phyloP scores from a whole-genome alignment of 2,797 vertebrate genomes.

The Phataginus tetradactyla region DNA sequence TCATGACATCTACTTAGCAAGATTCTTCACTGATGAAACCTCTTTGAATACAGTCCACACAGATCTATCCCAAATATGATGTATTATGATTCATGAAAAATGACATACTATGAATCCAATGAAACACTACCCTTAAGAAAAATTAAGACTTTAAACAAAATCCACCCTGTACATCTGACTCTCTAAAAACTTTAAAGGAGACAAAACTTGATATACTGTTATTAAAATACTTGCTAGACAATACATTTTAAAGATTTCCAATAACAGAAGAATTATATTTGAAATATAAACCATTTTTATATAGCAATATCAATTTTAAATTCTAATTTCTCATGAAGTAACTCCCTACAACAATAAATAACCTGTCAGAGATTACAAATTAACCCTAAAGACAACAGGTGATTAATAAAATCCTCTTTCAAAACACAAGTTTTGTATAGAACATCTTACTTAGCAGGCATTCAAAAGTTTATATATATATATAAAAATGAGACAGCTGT shows the following conservation, averaged over 20 bases:
- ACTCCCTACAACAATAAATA: not conserved
- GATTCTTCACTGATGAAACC: not conserved
- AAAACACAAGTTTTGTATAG: not conserved
- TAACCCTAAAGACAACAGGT: conserved; percentile 36
- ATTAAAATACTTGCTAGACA: conserved; percentile 43
- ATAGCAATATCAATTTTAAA: not conserved
- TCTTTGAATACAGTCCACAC: not conserved
- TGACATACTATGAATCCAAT: not conserved
- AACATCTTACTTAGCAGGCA: not conserved
- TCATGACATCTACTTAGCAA: not conserved
- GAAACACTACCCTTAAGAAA: conserved; percentile 5
- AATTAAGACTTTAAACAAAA: conserved; percentile 21
- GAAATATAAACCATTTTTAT: conserved; percentile 33
- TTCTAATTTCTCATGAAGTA: conserved; percentile 41
- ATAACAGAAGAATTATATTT: not conserved
- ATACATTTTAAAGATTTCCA: conserved; percentile 21
- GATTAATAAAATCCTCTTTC: conserved; percentile 20
- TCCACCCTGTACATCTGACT: not conserved
- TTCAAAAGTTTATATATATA: not conserved
- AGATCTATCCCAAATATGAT: not conserved
- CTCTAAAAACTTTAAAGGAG: not conserved
- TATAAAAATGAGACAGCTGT: not conserved
- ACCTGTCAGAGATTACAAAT: not conserved
- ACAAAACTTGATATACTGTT: not conserved
- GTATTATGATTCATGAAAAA: conserved; percentile 22